Base-by-base conservation (phyloP, 2,797 vertebrate species). In the Ispidina picta region DNA sequence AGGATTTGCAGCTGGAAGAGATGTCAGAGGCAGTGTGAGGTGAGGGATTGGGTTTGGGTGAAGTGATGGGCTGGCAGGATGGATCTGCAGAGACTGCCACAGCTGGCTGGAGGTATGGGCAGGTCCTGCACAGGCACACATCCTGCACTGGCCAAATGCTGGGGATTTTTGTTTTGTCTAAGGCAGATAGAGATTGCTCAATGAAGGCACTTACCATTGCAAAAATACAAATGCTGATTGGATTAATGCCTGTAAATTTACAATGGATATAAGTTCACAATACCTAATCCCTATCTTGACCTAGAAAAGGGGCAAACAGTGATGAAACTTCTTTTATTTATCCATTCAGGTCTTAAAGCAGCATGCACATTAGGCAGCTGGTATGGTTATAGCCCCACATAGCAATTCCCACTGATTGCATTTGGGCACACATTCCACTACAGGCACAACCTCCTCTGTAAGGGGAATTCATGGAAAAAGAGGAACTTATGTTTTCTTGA, bases 401-500 rank as follows among this genome's bases (percentile, higher is more conserved):
- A 64, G 65, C 71, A 54, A n/a, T 76, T 93, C 65, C 58, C 74
- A 59, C 66, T 23, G 71, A 23, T 65, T 51, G n/a, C 18, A 11
- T 71, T 75, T 87, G 85, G 72, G 66, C 56, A 83, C 56, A 35
- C 15, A 2, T 73, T 80, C 69, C 28, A 25, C 41, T 66, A 55
- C 52, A 68, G 83, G 55, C 68, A 83, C 81, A 72, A 58, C 46
- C 60, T 65, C 74, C 29, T 70, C 60, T 7, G 10, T 17, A 76
- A 56, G 52, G 75, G 84, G 78, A 92, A 77, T 83, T 83, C 37
- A 43, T 48, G 69, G 59, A 35, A 69, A 83, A 83, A 89, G 68
- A 82, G 33, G 29, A 83, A 65, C 68, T 93, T 92, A 82, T 90
- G 72, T 87, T 95, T 95, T 93, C 72, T 73, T 84, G 93, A 87